Conservation (phyloP, 2,113 vertebrate genomes). For the Microcebus tavaratra region DNA sequence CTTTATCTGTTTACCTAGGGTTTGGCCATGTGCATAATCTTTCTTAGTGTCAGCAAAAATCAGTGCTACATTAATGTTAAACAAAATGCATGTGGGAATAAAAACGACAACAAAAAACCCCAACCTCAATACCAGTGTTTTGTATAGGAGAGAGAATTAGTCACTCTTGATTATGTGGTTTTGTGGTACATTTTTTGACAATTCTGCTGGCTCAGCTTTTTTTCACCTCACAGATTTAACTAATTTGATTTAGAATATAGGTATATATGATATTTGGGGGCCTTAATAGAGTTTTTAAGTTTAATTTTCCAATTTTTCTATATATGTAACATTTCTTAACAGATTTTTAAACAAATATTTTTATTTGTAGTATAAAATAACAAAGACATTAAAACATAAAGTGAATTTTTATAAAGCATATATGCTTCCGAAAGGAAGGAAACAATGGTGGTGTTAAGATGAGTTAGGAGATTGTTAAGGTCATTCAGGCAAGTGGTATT, state of each 20-base stretch:
- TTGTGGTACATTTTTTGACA: neutral
- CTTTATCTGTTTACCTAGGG: neutral
- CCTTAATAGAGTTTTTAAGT: neutral
- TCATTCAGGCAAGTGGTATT: neutral
- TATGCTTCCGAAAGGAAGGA: neutral
- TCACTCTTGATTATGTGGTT: conserved; percentile 12
- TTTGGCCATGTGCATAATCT: neutral
- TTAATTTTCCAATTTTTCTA: conserved; percentile 3
- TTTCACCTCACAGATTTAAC: neutral
- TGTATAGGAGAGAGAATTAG: neutral
- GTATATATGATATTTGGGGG: neutral
- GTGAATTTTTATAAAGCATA: neutral
- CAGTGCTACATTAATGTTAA: neutral
- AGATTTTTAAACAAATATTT: conserved; percentile 22
- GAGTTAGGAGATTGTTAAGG: neutral
- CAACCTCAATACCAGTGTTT: neutral
- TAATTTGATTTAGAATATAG: neutral
- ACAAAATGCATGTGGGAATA: neutral
- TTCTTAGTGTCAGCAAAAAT: neutral
- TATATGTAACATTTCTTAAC: neutral
- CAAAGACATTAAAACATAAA: neutral
- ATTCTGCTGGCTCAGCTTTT: neutral
- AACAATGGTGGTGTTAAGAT: neutral
- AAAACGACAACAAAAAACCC: neutral
- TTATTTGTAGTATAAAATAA: neutral